Evolutionary conservation across 2,113 vertebrate genomes (phyloP).

Genomic region (Oncorhynchus tshawytscha): DNA sequence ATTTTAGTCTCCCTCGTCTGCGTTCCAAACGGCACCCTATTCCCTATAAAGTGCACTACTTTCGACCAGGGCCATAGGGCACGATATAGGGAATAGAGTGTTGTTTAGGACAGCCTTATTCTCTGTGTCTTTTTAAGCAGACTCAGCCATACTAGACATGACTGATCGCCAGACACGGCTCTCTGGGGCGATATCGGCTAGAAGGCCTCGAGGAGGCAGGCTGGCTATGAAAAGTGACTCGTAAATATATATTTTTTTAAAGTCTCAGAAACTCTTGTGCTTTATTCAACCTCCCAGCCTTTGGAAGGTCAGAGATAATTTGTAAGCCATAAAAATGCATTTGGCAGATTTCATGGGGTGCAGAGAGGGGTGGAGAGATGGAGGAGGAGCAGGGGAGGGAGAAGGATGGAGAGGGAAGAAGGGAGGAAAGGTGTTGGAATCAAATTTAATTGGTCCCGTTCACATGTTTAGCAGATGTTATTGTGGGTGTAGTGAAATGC

Average conservation of each 20-base stretch:
- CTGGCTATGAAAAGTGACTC: slow-evolving; percentile 67
- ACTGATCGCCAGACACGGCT: slow-evolving; percentile 67
- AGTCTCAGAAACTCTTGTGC: slow-evolving; percentile 59
- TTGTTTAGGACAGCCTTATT: too few relatives aligned
- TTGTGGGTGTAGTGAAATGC: too few relatives aligned
- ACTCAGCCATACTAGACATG: slow-evolving; percentile 53
- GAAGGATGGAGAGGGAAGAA: too few relatives aligned
- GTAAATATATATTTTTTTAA: slow-evolving; percentile 70
- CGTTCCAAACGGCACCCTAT: too few relatives aligned
- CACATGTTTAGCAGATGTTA: too few relatives aligned
- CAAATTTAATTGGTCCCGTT: too few relatives aligned
- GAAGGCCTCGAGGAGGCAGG: slow-evolving; percentile 25
- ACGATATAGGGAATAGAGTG: too few relatives aligned
- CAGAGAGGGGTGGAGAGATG: neutral
- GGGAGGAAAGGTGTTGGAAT: too few relatives aligned
- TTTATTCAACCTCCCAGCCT: slow-evolving; percentile 66
- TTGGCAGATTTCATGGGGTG: slow-evolving; percentile 61
- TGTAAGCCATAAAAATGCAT: slow-evolving; percentile 68
- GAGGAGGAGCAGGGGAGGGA: slow-evolving; percentile 6
- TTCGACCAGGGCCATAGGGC: neutral
- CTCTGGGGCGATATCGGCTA: slow-evolving; percentile 46
- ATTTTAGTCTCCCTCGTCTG: slow-evolving; percentile 24
- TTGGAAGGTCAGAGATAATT: slow-evolving; percentile 73
- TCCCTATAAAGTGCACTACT: neutral
- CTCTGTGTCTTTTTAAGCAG: slow-evolving; percentile 36